Conservation (phyloP, 2,113 vertebrate species). For the Pachyramphus minor region DNA sequence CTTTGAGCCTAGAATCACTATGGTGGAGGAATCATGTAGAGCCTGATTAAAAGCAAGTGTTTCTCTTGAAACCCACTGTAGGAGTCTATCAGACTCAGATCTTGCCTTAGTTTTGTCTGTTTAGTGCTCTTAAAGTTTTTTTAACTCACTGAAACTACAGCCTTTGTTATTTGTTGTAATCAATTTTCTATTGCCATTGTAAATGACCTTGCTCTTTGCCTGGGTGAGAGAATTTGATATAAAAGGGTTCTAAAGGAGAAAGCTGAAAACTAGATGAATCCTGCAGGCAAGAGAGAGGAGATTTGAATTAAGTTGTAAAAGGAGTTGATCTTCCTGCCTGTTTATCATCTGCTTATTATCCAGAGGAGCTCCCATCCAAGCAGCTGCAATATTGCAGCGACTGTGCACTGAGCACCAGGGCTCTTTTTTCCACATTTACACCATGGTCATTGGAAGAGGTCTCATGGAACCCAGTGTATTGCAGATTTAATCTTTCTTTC, state of each 20-base stretch:
- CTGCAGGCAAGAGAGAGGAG: background rate
- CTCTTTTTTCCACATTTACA: background rate
- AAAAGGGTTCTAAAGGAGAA: background rate
- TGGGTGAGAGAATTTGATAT: background rate
- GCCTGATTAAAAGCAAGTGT: background rate
- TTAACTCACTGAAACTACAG: background rate
- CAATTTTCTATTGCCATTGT: background rate
- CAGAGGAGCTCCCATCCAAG: background rate
- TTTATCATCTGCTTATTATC: background rate
- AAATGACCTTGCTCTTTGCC: constrained; percentile 29
- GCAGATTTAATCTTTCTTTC: background rate
- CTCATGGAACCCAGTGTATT: background rate
- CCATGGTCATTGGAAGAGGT: background rate
- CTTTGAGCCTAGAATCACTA: background rate
- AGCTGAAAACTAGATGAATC: background rate
- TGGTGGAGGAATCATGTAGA: background rate
- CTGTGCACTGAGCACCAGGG: background rate
- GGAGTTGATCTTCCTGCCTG: background rate
- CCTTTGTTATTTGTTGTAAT: constrained; percentile 10
- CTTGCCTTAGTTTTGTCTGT: background rate
- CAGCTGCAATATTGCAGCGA: background rate
- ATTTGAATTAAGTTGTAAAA: background rate
- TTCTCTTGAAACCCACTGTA: background rate
- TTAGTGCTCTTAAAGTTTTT: background rate
- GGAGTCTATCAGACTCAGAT: background rate